These are phyloP conservation scores for Muraenolepis orangiensis DNA, from an alignment of 2,797 vertebrate species.

Conservation along the genomic window DNA sequence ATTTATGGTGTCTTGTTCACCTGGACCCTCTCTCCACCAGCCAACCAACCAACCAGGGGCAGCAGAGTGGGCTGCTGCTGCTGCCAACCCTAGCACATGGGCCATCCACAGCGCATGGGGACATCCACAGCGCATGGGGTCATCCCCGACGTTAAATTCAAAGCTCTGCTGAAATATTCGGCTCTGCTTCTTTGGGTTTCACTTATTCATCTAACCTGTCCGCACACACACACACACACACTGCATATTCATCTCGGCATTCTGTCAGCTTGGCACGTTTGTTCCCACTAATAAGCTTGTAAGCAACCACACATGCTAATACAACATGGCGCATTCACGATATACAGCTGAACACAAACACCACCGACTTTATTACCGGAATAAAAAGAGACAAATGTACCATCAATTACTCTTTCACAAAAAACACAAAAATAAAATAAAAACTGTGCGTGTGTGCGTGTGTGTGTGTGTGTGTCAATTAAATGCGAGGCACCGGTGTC, in stretches of 20 bases:
- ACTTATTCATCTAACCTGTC: neutral
- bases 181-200: neutral
- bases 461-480: neutral
- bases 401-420: neutral
- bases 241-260: slow-evolving; percentile 26
- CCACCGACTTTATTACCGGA: neutral
- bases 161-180: too few species aligned
- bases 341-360: neutral
- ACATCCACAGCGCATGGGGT: too few species aligned
- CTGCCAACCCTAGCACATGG: too few species aligned
- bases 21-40: neutral
- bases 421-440: neutral
- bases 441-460: neutral
- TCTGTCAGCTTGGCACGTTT: slow-evolving; percentile 53
- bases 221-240: neutral
- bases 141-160: neutral
- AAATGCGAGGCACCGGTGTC: neutral
- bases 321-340: neutral
- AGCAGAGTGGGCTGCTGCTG: too few species aligned
- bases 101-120: too few species aligned
- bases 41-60: neutral
- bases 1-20: neutral
- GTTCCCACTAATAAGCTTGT: slow-evolving; percentile 32
- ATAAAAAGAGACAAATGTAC: neutral
- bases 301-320: slow-evolving; percentile 17